phyloP scores from a whole-genome alignment of 2,113 vertebrate genomes.

The Pomatostomus ruficeps region DNA sequence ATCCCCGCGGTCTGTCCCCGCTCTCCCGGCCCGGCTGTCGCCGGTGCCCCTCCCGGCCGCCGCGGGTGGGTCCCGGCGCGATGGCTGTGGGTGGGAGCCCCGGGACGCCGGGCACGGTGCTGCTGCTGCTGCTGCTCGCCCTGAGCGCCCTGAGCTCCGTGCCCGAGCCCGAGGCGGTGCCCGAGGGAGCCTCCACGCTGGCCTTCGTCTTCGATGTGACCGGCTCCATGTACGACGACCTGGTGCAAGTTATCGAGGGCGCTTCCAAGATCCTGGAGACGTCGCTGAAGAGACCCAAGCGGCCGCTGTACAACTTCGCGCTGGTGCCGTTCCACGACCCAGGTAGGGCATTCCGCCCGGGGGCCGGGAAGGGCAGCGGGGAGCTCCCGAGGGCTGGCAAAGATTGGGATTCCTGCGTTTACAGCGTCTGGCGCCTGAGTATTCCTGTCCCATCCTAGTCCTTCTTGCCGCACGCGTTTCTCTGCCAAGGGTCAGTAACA shows the following conservation, averaged over 20 bases:
- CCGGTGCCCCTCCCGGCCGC: conserved; percentile 19
- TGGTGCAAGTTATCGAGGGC: conserved; percentile 97
- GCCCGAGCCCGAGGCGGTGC: conserved; percentile 69
- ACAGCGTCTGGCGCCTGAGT: background rate
- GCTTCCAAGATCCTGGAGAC: conserved; percentile 97
- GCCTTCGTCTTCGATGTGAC: conserved; percentile 99
- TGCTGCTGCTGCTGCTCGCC: conserved; percentile 14
- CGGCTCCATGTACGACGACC: conserved; percentile 97
- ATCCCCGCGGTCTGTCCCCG: background rate
- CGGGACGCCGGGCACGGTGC: background rate
- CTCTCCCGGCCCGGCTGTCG: background rate
- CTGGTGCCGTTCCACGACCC: conserved; percentile 96
- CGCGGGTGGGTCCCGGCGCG: background rate
- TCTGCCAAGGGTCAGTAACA: background rate
- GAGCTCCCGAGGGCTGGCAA: background rate
- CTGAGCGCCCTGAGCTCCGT: background rate
- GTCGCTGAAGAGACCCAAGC: conserved; percentile 89
- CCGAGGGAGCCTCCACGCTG: conserved; percentile 93
- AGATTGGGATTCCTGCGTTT: background rate
- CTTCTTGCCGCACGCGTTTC: background rate
- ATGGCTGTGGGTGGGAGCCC: background rate
- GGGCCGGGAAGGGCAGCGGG: background rate
- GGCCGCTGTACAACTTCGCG: conserved; percentile 91
- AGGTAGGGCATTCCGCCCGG: conserved; percentile 71
- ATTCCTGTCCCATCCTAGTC: background rate